Conservation (phyloP, 2,888 invertebrate species). For the Hyalella azteca region DNA sequence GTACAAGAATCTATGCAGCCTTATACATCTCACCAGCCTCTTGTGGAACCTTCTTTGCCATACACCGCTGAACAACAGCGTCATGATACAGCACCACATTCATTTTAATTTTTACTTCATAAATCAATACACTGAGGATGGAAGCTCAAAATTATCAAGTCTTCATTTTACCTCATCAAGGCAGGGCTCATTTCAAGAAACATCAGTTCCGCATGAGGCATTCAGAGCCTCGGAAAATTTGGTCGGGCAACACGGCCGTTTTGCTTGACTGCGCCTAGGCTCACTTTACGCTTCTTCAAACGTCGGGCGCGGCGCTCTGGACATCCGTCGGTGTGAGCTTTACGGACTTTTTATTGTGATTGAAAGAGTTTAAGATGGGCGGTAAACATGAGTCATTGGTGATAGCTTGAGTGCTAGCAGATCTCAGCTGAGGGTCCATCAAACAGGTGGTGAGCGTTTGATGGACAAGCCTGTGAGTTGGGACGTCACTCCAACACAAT, state of each 20-base stretch:
- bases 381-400: slow-evolving; percentile 35
- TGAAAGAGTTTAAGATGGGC: slow-evolving; percentile 31
- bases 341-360: slow-evolving; percentile 30
- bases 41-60: too few relatives aligned
- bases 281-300: slow-evolving; percentile 28
- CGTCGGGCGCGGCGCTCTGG: neutral
- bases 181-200: too few relatives aligned
- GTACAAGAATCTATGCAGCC: too few relatives aligned
- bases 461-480: neutral
- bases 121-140: too few relatives aligned
- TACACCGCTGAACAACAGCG: too few relatives aligned
- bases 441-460: slow-evolving; percentile 3
- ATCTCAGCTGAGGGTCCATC: slow-evolving; percentile 13
- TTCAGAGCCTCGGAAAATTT: neutral
- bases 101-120: too few relatives aligned
- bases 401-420: neutral
- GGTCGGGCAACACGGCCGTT: neutral
- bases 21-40: too few relatives aligned
- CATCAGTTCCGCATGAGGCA: neutral
- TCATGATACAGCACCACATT: too few relatives aligned
- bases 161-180: too few relatives aligned
- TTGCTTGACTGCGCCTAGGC: slow-evolving; percentile 15
- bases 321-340: slow-evolving; percentile 5
- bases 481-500: slow-evolving; percentile 8
- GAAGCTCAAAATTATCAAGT: too few relatives aligned